Percentiles rank a stretch among this genome's conserved stretches.
These are phyloP conservation scores for Mustela nigripes DNA, from an alignment of 2,113 vertebrate genomes.

Conservation along the genomic window DNA sequence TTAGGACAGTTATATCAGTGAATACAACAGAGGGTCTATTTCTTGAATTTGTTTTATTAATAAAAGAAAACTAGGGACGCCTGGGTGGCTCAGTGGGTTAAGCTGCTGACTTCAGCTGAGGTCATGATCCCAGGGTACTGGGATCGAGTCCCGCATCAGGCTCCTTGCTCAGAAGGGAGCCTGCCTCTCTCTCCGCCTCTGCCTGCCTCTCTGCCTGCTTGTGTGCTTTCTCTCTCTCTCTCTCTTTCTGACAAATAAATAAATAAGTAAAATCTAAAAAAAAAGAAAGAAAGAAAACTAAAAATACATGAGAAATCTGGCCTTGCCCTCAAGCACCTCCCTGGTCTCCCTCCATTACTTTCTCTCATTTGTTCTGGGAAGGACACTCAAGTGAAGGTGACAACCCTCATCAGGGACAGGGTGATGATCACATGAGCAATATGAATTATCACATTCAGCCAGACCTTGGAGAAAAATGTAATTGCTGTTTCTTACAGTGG, in stretches of 20 bases:
- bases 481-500: conserved; percentile 48
- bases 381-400: background rate
- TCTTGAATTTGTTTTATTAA: background rate
- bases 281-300: background rate
- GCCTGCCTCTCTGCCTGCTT: too few species aligned
- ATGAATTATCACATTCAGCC: conserved; percentile 58
- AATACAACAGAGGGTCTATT: background rate
- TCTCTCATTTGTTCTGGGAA: conserved; percentile 19
- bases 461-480: conserved; percentile 20
- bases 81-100: too few species aligned
- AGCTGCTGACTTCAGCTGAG: too few species aligned
- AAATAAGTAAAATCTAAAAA: too few species aligned
- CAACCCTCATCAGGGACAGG: conserved; percentile 47
- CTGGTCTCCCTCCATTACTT: background rate
- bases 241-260: too few species aligned
- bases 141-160: too few species aligned
- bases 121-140: too few species aligned
- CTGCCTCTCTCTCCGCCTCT: too few species aligned
- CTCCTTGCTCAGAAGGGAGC: too few species aligned
- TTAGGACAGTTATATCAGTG: background rate
- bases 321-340: background rate
- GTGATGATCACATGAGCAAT: background rate
- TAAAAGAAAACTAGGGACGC: background rate
- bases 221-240: too few species aligned
- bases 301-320: background rate